Evolutionary conservation across 2,888 invertebrate species (phyloP).

Genomic region (Ryuthela nishihirai): DNA sequence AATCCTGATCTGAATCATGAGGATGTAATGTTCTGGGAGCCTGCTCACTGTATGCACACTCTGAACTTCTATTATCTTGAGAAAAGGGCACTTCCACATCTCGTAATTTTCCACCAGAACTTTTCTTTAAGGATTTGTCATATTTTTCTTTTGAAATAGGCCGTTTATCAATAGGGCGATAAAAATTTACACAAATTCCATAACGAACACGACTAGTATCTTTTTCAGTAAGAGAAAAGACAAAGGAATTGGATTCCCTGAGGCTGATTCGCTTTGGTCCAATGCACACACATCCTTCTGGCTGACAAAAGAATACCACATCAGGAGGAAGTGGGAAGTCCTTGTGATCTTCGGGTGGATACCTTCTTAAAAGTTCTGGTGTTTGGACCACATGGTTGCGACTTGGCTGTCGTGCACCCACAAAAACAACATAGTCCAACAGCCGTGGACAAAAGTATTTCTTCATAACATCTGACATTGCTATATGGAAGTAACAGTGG

Average conservation of each 20-base stretch:
- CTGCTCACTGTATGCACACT: slow-evolving; percentile 4
- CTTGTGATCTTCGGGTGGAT: slow-evolving; percentile 86
- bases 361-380: slow-evolving; percentile 90
- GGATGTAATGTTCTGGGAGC: slow-evolving; percentile 13
- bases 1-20: slow-evolving; percentile 38
- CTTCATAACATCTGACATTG: slow-evolving; percentile 44
- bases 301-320: slow-evolving; percentile 99
- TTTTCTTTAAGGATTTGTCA: neutral
- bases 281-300: slow-evolving; percentile 88
- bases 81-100: slow-evolving; percentile 5
- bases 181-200: slow-evolving; percentile 98
- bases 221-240: slow-evolving; percentile 97
- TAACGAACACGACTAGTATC: slow-evolving; percentile 77
- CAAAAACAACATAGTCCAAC: slow-evolving; percentile 92
- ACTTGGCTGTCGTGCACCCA: slow-evolving; percentile 73
- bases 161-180: slow-evolving; percentile 67
- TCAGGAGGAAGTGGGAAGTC: slow-evolving; percentile 97
- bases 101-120: neutral
- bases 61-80: slow-evolving; percentile 3
- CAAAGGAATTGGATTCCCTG: slow-evolving; percentile 92
- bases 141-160: slow-evolving; percentile 23
- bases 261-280: slow-evolving; percentile 78
- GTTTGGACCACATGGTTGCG: slow-evolving; percentile 61
- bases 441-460: slow-evolving; percentile 59
- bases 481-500: slow-evolving; percentile 16